Evolutionary conservation across 2,888 invertebrate species (phyloP).

Genomic region (Boloria euphrosyne): DNA sequence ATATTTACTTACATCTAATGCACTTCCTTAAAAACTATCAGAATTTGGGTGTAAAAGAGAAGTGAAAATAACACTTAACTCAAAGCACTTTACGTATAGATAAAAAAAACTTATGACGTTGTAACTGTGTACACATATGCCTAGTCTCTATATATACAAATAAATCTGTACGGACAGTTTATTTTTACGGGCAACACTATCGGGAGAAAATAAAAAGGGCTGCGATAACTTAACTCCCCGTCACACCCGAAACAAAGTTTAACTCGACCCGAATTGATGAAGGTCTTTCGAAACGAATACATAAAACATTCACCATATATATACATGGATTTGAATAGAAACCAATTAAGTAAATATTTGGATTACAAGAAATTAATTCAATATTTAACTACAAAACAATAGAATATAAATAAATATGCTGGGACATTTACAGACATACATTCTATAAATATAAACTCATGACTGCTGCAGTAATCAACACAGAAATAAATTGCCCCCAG

Average conservation of each 20-base stretch:
- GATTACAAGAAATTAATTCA: no score
- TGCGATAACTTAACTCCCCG: conserved; percentile 17
- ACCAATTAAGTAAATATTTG: no score
- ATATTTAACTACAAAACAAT: no score
- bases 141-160: conserved; percentile 1
- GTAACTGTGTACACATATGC: not conserved
- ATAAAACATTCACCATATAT: not conserved
- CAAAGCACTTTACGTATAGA: no score
- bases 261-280: conserved; percentile 10
- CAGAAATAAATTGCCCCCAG: no score
- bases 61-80: no score
- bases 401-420: no score
- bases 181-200: conserved; percentile 11
- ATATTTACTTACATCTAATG: no score
- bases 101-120: not conserved
- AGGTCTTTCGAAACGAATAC: not conserved
- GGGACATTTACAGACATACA: not conserved
- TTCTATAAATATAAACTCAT: not conserved
- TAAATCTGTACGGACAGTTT: conserved; percentile 10
- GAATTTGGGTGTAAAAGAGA: no score
- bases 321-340: no score
- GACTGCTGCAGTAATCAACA: no score
- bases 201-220: conserved; percentile 10
- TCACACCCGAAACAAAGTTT: conserved; percentile 12
- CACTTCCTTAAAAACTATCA: no score